Conservation (phyloP, 2,797 vertebrate species). For the Sebastolobus alascanus region DNA sequence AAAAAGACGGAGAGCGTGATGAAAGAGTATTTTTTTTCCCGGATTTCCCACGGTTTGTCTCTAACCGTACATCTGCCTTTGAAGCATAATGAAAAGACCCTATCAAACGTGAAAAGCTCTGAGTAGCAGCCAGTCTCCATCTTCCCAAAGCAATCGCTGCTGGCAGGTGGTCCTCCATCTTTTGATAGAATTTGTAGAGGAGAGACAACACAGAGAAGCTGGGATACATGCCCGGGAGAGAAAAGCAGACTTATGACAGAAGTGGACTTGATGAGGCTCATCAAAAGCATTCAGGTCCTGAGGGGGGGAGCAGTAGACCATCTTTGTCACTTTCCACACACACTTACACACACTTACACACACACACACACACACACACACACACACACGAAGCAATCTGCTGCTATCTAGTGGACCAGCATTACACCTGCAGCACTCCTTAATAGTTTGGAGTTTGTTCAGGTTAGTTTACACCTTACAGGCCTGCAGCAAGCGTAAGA, state of each 20-base stretch:
- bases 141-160: conserved; percentile 63
- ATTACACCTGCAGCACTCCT: conserved; percentile 68
- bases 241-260: conserved; percentile 60
- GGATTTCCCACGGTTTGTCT: conserved; percentile 56
- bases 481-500: conserved; percentile 28
- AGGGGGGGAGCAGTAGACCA: conserved; percentile 48
- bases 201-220: conserved; percentile 57
- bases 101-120: conserved; percentile 72
- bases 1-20: conserved; percentile 37
- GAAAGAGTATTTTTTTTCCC: conserved; percentile 44
- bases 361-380: conserved; percentile 19
- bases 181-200: conserved; percentile 72
- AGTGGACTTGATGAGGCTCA: conserved; percentile 68
- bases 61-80: conserved; percentile 52
- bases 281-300: conserved; percentile 64
- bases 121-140: conserved; percentile 57
- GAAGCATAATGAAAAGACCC: conserved; percentile 63
- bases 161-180: conserved; percentile 73
- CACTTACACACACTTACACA: not conserved
- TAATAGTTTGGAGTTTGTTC: conserved; percentile 23
- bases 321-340: conserved; percentile 38
- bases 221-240: conserved; percentile 58
- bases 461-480: conserved; percentile 37
- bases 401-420: conserved; percentile 81
- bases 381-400: conserved; percentile 61